A percentile compares a stretch with the other conserved stretches of the same genome.
Conservation (phyloP, 2,888 invertebrate genomes). For the Drymonia ruficornis region DNA sequence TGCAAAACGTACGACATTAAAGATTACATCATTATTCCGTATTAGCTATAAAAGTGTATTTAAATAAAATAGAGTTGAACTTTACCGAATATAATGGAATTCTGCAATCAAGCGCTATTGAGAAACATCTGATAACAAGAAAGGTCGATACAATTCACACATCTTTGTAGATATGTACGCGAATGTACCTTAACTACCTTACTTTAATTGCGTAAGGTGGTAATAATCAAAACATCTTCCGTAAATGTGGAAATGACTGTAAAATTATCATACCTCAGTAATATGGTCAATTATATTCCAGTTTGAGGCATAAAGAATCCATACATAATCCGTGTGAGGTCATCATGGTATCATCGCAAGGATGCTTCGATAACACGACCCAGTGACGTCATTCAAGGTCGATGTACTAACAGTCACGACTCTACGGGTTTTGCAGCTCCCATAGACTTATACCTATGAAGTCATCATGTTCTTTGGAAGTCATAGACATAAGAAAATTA, state of each 20-base stretch:
- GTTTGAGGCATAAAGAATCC: conserved; percentile 13
- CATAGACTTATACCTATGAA: conserved; percentile 17
- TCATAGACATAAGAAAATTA: too few relatives aligned
- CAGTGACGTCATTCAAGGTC: conserved; percentile 32
- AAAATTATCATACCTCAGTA: background rate
- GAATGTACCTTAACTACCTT: too few relatives aligned
- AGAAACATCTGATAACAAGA: background rate
- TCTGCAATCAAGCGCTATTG: conserved; percentile 2
- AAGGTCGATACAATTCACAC: background rate
- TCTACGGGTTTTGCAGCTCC: conserved; percentile 34
- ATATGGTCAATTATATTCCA: conserved; percentile 5
- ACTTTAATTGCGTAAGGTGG: too few relatives aligned
- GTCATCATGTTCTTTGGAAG: too few relatives aligned
- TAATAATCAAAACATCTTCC: background rate
- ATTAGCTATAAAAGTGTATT: background rate
- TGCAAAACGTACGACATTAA: conserved; percentile 13
- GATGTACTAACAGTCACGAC: conserved; percentile 17
- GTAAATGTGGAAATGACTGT: background rate
- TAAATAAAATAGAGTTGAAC: conserved; percentile 5
- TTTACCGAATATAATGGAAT: conserved; percentile 2
- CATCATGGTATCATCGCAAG: conserved; percentile 41
- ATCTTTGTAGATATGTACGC: too few relatives aligned
- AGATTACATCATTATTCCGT: background rate
- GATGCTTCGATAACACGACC: conserved; percentile 36
- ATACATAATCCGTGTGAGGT: conserved; percentile 31